Evolutionary conservation across 2,888 invertebrate genomes (phyloP).

Genomic region (Drosophila antonietae): DNA sequence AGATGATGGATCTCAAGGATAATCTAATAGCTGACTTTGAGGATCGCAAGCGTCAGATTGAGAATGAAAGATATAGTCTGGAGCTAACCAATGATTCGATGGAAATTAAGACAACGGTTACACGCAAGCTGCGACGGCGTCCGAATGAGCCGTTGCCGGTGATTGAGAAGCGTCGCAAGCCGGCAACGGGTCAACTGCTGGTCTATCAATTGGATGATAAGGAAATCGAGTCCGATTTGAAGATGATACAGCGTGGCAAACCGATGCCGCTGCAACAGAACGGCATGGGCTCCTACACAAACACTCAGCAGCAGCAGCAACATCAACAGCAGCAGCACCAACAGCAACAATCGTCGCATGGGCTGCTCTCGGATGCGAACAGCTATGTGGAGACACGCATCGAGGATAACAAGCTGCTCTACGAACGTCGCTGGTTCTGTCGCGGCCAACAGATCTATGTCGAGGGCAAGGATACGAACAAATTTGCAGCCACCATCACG

Average conservation of each 20-base stretch:
- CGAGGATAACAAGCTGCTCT: slow-evolving; percentile 96
- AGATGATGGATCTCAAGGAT: slow-evolving; percentile 94
- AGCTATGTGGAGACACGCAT: slow-evolving; percentile 92
- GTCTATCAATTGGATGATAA: slow-evolving; percentile 94
- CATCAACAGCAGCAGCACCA: slow-evolving; percentile 22
- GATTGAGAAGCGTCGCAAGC: slow-evolving; percentile 93
- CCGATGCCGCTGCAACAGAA: slow-evolving; percentile 85
- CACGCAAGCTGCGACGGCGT: slow-evolving; percentile 94
- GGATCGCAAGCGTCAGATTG: slow-evolving; percentile 95
- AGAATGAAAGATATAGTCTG: slow-evolving; percentile 93
- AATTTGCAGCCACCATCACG: slow-evolving; percentile 95
- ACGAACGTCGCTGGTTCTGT: slow-evolving; percentile 97
- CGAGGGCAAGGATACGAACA: slow-evolving; percentile 93
- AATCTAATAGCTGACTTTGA: slow-evolving; percentile 96
- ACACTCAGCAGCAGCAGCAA: slow-evolving; percentile 65
- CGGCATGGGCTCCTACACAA: slow-evolving; percentile 76
- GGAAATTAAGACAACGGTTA: slow-evolving; percentile 98
- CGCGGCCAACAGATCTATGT: slow-evolving; percentile 96
- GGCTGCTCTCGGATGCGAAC: slow-evolving; percentile 82
- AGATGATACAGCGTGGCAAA: slow-evolving; percentile 89
- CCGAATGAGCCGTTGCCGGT: slow-evolving; percentile 97
- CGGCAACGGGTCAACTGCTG: slow-evolving; percentile 93
- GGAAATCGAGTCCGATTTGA: slow-evolving; percentile 94
- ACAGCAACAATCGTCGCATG: slow-evolving; percentile 10
- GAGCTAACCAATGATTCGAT: slow-evolving; percentile 95